A percentile compares a stretch with the other conserved stretches of the same genome.
phyloP scores from a whole-genome alignment of 2,888 invertebrate genomes.

The Choreutis nemorana region DNA sequence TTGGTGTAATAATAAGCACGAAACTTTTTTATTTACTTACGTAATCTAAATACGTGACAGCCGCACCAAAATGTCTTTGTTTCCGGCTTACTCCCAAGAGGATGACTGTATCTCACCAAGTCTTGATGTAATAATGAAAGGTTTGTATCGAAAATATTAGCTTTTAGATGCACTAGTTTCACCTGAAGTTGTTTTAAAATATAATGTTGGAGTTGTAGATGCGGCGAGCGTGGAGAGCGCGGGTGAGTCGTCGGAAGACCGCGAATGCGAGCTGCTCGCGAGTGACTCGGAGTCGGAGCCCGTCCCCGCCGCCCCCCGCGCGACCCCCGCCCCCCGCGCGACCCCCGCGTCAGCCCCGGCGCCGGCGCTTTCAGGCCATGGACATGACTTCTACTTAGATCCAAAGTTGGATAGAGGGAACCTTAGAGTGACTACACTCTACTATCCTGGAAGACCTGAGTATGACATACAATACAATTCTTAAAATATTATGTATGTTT shows the following conservation, averaged over 20 bases:
- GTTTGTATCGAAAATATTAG: no score
- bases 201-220: no score
- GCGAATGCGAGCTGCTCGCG: conserved; percentile 29
- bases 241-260: conserved; percentile 11
- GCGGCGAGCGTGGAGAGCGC: no score
- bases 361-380: background rate
- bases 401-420: conserved; percentile 64
- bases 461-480: no score
- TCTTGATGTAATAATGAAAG: no score
- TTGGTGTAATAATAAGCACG: no score
- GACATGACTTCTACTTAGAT: conserved; percentile 67
- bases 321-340: conserved; percentile 4
- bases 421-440: conserved; percentile 67
- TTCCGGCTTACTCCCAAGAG: conserved; percentile 27
- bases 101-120: no score
- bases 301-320: conserved; percentile 1
- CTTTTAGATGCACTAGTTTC: no score
- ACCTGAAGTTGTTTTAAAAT: no score
- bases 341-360: conserved; percentile 4
- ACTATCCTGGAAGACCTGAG: conserved; percentile 70
- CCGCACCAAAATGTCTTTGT: conserved; percentile 28
- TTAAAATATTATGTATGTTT: no score
- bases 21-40: no score
- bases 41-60: no score
- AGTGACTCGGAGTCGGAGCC: conserved; percentile 29